A percentile compares a stretch with the other conserved stretches of the same genome.
Conservation (phyloP, 2,797 vertebrate genomes). For the Enteromius argenteus region DNA sequence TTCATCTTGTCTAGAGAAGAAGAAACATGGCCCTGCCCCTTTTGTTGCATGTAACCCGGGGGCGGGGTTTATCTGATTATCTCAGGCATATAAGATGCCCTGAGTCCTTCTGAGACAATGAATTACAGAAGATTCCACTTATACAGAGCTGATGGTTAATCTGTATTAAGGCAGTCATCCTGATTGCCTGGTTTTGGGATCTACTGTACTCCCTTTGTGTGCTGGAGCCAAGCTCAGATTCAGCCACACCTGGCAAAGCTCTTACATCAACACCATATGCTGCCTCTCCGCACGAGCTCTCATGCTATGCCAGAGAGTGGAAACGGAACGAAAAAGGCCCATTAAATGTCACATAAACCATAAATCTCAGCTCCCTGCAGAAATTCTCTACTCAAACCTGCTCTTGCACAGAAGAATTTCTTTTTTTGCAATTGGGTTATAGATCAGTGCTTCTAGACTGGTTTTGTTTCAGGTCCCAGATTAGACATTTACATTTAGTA, state of each 20-base stretch:
- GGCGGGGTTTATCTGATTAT: no score
- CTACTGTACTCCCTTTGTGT: conserved; percentile 27
- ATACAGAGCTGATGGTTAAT: background rate
- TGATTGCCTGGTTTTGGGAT: conserved; percentile 16
- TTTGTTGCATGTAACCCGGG: no score
- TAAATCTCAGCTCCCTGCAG: conserved; percentile 48
- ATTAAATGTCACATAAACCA: conserved; percentile 51
- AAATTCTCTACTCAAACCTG: conserved; percentile 33
- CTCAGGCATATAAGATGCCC: background rate
- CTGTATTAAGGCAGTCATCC: background rate
- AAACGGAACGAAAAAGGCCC: conserved; percentile 32
- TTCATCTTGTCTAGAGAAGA: no score
- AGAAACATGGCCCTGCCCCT: no score
- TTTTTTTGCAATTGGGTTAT: conserved; percentile 42
- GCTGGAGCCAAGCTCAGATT: conserved; percentile 28
- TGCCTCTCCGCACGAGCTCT: conserved; percentile 45
- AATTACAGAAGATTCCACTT: background rate
- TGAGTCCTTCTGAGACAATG: background rate
- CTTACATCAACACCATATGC: conserved; percentile 58
- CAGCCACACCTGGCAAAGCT: conserved; percentile 55
- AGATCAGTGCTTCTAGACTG: conserved; percentile 67
- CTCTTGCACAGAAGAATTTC: conserved; percentile 40
- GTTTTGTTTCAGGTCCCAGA: background rate
- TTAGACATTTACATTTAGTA: background rate
- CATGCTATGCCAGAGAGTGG: conserved; percentile 36